Conservation (phyloP, 2,888 invertebrate species). For the Epinotia demarniana region DNA sequence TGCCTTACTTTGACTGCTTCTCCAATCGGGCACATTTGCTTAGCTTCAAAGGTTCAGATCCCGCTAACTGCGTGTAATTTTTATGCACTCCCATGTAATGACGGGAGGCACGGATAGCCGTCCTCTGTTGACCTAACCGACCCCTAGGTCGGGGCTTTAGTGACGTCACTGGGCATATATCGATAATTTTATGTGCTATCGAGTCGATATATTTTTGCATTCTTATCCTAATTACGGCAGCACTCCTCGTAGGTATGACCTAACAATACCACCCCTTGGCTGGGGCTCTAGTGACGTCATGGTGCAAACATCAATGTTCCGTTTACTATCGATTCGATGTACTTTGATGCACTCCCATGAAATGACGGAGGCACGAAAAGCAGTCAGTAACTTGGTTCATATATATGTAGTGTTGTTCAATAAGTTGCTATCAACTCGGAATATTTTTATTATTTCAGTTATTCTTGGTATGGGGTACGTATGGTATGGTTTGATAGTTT, state of each 20-base stretch:
- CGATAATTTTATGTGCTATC: neutral
- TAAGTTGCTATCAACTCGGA: slow-evolving; percentile 13
- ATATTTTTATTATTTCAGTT: neutral
- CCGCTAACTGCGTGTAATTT: slow-evolving; percentile 50
- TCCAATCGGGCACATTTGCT: slow-evolving; percentile 38
- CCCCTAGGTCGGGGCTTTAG: slow-evolving; percentile 63
- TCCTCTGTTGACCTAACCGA: slow-evolving; percentile 72
- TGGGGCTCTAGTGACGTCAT: slow-evolving; percentile 54
- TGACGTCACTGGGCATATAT: slow-evolving; percentile 47
- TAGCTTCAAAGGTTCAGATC: slow-evolving; percentile 37
- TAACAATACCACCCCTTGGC: slow-evolving; percentile 65
- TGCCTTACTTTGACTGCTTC: slow-evolving; percentile 23
- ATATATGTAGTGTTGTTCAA: slow-evolving; percentile 27
- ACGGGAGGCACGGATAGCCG: slow-evolving; percentile 65
- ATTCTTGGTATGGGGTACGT: too few relatives aligned
- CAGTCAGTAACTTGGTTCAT: slow-evolving; percentile 64
- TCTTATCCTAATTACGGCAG: slow-evolving; percentile 67
- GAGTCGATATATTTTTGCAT: slow-evolving; percentile 38
- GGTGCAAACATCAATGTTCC: neutral
- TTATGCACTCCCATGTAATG: slow-evolving; percentile 63
- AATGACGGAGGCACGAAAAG: slow-evolving; percentile 63
- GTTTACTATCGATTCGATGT: neutral
- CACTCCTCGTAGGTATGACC: slow-evolving; percentile 70
- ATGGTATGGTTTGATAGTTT: too few relatives aligned
- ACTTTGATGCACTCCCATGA: neutral